A percentile compares a stretch with the other conserved stretches of the same genome.
Conservation (phyloP, 2,888 invertebrate genomes). For the Stegana nigrithorax region DNA sequence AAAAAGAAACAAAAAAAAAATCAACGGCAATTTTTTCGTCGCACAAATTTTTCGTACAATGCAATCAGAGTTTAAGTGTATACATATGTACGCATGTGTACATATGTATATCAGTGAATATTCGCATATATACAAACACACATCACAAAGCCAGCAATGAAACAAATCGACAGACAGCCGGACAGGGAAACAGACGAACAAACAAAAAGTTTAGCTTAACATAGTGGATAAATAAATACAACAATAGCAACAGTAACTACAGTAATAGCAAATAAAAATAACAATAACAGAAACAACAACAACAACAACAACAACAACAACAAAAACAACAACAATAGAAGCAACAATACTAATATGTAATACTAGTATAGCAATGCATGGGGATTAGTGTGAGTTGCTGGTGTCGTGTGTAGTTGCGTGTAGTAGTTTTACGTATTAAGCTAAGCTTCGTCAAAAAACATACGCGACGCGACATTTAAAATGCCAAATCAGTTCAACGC, state of each 20-base stretch:
- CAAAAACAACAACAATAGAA: not conserved
- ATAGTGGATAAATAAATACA: not conserved
- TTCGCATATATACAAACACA: no score
- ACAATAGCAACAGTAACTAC: not conserved
- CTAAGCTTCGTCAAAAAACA: no score
- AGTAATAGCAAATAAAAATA: not conserved
- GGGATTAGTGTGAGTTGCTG: no score
- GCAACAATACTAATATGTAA: not conserved
- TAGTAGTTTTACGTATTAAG: not conserved
- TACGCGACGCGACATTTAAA: conserved; percentile 35
- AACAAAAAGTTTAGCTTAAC: no score
- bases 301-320: not conserved
- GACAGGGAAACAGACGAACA: no score
- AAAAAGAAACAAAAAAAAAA: no score
- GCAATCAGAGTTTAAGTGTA: conserved; percentile 1
- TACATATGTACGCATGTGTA: not conserved
- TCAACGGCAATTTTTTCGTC: no score
- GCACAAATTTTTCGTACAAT: not conserved
- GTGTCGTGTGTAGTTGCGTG: not conserved
- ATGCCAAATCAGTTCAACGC: conserved; percentile 61
- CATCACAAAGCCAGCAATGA: not conserved
- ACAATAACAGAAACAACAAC: not conserved
- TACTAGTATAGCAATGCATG: no score
- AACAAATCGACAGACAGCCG: not conserved
- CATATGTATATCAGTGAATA: no score